phyloP scores from a whole-genome alignment of 2,113 vertebrate species.

The Periophthalmodon schlosseri region DNA sequence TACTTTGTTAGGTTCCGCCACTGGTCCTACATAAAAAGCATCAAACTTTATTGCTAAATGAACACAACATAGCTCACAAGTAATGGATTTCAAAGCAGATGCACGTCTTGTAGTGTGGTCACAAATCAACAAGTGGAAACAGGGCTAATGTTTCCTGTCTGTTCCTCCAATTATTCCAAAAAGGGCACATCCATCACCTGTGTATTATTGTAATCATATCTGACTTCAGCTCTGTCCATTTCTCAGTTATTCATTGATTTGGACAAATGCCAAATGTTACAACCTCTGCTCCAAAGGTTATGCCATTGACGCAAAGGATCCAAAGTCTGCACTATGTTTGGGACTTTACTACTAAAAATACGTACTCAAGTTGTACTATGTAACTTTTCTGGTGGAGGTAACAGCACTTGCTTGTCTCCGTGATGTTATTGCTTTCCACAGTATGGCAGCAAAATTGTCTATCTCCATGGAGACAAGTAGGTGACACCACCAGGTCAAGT shows the following conservation, averaged over 20 bases:
- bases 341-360: too few relatives aligned
- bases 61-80: not conserved
- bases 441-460: too few relatives aligned
- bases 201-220: not conserved
- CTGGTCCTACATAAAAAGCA: too few relatives aligned
- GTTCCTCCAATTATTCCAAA: not conserved
- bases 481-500: too few relatives aligned
- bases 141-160: not conserved
- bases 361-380: too few relatives aligned
- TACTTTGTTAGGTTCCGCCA: too few relatives aligned
- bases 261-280: conserved; percentile 5
- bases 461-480: too few relatives aligned
- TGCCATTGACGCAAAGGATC: not conserved
- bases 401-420: too few relatives aligned
- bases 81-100: not conserved
- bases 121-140: not conserved
- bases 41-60: not conserved
- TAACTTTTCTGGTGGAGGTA: too few relatives aligned
- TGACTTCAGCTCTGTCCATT: not conserved
- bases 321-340: not conserved
- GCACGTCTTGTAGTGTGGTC: not conserved
- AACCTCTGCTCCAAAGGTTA: conserved; percentile 13
- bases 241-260: not conserved
- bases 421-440: too few relatives aligned
- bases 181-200: not conserved